Percentiles rank a stretch among this genome's conserved stretches.
phyloP scores from a whole-genome alignment of 35 echinoderm and acorn worm species.

The Apostichopus japonicus region DNA sequence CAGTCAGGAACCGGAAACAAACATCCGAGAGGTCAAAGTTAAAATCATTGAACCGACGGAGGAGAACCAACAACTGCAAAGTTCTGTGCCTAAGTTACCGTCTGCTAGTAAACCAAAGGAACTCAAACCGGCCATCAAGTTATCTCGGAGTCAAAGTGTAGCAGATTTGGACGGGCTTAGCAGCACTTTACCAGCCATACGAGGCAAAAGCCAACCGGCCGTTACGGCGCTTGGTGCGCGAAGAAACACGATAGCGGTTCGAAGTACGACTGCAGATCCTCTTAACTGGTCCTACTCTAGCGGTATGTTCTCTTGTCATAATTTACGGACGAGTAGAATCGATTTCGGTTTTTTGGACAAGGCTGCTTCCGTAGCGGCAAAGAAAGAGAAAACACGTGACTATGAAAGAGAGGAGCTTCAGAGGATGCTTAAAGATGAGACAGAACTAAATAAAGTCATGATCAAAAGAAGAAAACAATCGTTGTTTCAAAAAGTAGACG shows the following conservation, averaged over 20 bases:
- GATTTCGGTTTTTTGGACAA: constrained; percentile 32
- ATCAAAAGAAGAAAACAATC: constrained; percentile 15
- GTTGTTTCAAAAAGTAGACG: constrained; percentile 33
- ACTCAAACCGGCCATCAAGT: constrained; percentile 34
- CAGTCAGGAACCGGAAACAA: background rate
- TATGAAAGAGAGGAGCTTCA: background rate
- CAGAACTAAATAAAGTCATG: constrained; percentile 23
- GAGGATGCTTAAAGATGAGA: constrained; percentile 16
- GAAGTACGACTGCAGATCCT: constrained; percentile 34
- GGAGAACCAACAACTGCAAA: constrained; percentile 20
- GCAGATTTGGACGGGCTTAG: background rate
- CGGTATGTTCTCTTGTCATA: constrained; percentile 48
- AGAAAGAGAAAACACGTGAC: background rate
- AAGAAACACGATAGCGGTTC: background rate
- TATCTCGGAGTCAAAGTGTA: constrained; percentile 8
- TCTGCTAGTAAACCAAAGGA: background rate
- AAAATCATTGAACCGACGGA: constrained; percentile 49
- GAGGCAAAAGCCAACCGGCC: constrained; percentile 15
- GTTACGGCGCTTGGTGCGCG: background rate
- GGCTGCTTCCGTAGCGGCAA: background rate
- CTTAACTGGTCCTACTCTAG: constrained; percentile 43
- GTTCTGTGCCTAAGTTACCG: constrained; percentile 45
- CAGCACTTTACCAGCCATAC: constrained; percentile 25
- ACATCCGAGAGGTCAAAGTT: constrained; percentile 6
- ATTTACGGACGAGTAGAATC: constrained; percentile 5